Conservation (phyloP, 2,888 invertebrate species). For the Pterobdella sp. region DNA sequence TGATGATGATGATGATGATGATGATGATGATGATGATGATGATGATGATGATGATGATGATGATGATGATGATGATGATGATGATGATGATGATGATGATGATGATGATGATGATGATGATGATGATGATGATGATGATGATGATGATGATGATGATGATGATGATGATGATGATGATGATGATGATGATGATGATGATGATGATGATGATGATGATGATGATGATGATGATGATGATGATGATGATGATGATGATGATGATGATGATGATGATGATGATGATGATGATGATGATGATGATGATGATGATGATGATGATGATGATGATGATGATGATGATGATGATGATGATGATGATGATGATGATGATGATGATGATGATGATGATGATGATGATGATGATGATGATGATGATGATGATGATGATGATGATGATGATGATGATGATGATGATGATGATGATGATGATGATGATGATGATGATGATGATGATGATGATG, state of each 20-base stretch:
- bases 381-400: constrained; percentile 20
- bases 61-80: not conserved
- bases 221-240: not conserved
- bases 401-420: constrained; percentile 9
- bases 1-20: constrained; percentile 25
- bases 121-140: constrained; percentile 1
- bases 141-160: constrained; percentile 6
- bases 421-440: not conserved
- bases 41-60: constrained; percentile 30
- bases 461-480: constrained; percentile 10
- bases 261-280: not conserved
- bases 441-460: not conserved
- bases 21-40: constrained; percentile 33
- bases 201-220: constrained; percentile 3
- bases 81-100: constrained; percentile 12
- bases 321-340: not conserved
- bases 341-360: constrained; percentile 17
- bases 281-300: constrained; percentile 2
- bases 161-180: constrained; percentile 17
- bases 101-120: constrained; percentile 15
- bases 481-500: not conserved
- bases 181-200: not conserved
- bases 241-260: not conserved
- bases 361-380: constrained; percentile 5
- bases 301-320: not conserved